Evolutionary conservation across 2,888 invertebrate species (phyloP).

Genomic region (Pammene aurita): DNA sequence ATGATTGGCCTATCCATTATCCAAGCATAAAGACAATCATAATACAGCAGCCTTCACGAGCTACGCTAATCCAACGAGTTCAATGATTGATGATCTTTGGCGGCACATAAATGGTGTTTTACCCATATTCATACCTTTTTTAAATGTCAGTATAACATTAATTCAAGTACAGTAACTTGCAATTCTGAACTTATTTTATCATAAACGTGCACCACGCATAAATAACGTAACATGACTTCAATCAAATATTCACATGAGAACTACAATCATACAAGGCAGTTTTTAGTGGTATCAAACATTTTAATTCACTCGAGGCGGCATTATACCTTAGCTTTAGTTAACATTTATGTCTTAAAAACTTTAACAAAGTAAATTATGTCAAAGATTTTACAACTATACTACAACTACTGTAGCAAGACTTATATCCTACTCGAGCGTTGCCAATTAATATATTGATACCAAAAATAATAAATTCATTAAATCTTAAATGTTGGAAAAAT

Average conservation of each 20-base stretch:
- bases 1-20: too few species aligned
- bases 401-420: conserved; percentile 33
- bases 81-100: too few species aligned
- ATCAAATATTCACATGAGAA: conserved; percentile 51
- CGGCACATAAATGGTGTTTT: too few species aligned
- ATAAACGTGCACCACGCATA: neutral
- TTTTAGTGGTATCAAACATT: conserved; percentile 32
- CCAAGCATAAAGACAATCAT: too few species aligned
- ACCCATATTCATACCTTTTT: too few species aligned
- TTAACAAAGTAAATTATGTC: conserved; percentile 35
- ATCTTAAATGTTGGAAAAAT: neutral
- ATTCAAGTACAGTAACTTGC: neutral
- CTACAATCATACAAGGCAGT: conserved; percentile 50
- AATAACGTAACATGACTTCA: conserved; percentile 31
- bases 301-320: conserved; percentile 40
- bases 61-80: too few species aligned
- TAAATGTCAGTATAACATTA: too few species aligned
- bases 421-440: conserved; percentile 34
- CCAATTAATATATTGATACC: conserved; percentile 38
- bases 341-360: conserved; percentile 25
- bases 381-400: conserved; percentile 32
- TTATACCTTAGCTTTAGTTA: conserved; percentile 23
- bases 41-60: too few species aligned
- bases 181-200: neutral
- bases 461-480: conserved; percentile 13